Percentiles rank a stretch among this genome's conserved stretches.
phyloP scores from a whole-genome alignment of 2,888 invertebrate species.

The Drosophila vallismaia region DNA sequence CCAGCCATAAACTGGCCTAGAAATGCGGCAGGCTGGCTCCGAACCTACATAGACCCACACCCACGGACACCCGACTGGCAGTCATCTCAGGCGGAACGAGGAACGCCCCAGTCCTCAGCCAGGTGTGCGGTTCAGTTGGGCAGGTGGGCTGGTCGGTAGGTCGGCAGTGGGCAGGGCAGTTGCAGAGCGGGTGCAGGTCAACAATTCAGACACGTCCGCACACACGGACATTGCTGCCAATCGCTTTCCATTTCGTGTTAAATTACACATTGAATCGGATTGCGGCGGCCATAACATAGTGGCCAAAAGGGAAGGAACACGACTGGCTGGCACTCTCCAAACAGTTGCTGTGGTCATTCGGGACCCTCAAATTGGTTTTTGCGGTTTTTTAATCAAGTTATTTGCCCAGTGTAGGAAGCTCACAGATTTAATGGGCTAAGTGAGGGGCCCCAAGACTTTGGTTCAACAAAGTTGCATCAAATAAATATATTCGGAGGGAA shows the following conservation, averaged over 20 bases:
- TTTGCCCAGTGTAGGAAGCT: conserved; percentile 55
- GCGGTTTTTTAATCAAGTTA: conserved; percentile 80
- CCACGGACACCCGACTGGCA: not conserved
- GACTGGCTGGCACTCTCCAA: conserved; percentile 16
- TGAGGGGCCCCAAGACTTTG: conserved; percentile 18
- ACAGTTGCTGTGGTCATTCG: conserved; percentile 40
- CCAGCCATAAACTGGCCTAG: conserved; percentile 61
- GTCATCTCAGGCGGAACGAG: conserved; percentile 7
- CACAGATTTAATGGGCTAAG: conserved; percentile 6
- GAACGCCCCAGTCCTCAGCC: conserved; percentile 6
- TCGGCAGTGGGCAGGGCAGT: conserved; percentile 20
- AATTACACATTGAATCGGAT: conserved; percentile 79
- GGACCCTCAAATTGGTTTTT: conserved; percentile 72
- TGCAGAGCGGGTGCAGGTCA: conserved; percentile 56
- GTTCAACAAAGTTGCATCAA: conserved; percentile 68
- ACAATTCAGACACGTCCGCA: conserved; percentile 28
- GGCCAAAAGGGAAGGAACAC: conserved; percentile 33
- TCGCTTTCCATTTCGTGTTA: conserved; percentile 79
- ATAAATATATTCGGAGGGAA: conserved; percentile 57
- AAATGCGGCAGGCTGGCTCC: conserved; percentile 41
- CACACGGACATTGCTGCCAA: conserved; percentile 50
- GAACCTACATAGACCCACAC: conserved; percentile 11
- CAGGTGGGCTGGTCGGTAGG: conserved; percentile 7
- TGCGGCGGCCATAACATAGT: conserved; percentile 73
- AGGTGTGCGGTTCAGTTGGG: conserved; percentile 55